Evolutionary conservation across 1,140 invertebrate species (phyloP).

Genomic region (Vanessa tameamea): DNA sequence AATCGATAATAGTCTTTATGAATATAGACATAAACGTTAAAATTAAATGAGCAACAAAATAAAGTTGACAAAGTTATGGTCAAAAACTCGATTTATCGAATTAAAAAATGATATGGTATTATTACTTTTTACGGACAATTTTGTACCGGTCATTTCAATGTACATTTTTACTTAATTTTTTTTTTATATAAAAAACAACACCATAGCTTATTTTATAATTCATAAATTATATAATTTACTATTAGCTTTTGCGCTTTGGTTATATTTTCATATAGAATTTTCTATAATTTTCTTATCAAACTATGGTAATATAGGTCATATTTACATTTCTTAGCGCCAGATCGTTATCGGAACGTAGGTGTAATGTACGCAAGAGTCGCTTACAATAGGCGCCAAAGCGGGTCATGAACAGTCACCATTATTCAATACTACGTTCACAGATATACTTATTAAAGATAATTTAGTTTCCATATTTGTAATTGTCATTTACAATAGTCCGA

Average conservation of each 20-base stretch:
- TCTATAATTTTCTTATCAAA: not conserved
- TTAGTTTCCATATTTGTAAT: not conserved
- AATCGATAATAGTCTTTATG: too few relatives aligned
- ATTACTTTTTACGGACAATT: not conserved
- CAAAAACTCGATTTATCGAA: not conserved
- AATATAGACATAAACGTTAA: too few relatives aligned
- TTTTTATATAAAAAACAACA: too few relatives aligned
- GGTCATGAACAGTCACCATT: not conserved
- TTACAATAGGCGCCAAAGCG: not conserved
- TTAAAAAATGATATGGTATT: not conserved
- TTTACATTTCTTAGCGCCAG: not conserved
- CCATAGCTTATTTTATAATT: too few relatives aligned
- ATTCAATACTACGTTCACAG: slow-evolving; percentile 2
- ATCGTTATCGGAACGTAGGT: slow-evolving; percentile 7
- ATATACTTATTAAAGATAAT: slow-evolving; percentile 1
- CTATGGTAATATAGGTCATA: not conserved
- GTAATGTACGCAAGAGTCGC: not conserved
- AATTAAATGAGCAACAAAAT: too few relatives aligned
- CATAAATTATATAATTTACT: too few relatives aligned
- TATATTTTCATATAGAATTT: not conserved
- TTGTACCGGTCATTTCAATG: too few relatives aligned
- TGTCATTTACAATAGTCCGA: not conserved
- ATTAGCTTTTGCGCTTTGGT: not conserved
- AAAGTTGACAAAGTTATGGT: not conserved
- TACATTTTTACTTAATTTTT: not conserved